Evolutionary conservation across 2,888 invertebrate genomes (phyloP).

Genomic region (Chymomyza fuscimana): DNA sequence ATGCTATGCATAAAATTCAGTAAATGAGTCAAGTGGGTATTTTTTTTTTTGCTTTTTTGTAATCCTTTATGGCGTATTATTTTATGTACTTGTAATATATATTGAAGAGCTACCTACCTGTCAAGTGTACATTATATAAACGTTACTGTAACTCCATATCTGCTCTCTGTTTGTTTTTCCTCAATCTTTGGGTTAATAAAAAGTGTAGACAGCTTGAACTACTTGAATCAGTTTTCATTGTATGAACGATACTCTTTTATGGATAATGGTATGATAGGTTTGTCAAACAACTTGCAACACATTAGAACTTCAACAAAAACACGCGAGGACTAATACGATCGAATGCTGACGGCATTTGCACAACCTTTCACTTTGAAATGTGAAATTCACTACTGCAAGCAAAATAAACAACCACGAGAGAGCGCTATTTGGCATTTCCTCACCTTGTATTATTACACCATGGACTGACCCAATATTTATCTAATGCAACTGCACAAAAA

Average conservation of each 20-base stretch:
- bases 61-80: conserved; percentile 29
- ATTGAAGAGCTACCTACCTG: not conserved
- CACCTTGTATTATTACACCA: no score
- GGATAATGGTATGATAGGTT: not conserved
- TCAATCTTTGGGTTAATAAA: not conserved
- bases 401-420: no score
- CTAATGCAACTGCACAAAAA: no score
- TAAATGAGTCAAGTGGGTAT: not conserved
- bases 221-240: not conserved
- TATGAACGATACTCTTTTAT: not conserved
- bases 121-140: not conserved
- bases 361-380: no score
- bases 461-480: no score
- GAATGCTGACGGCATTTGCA: no score
- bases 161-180: not conserved
- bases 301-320: no score
- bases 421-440: no score
- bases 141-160: not conserved
- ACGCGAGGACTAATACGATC: no score
- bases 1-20: conserved; percentile 49
- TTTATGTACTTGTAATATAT: not conserved
- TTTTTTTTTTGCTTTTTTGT: conserved; percentile 29
- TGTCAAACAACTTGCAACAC: not conserved
- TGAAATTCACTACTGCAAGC: no score
- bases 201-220: not conserved